phyloP scores from a whole-genome alignment of 2,797 vertebrate genomes.

The Falco columbarius region DNA sequence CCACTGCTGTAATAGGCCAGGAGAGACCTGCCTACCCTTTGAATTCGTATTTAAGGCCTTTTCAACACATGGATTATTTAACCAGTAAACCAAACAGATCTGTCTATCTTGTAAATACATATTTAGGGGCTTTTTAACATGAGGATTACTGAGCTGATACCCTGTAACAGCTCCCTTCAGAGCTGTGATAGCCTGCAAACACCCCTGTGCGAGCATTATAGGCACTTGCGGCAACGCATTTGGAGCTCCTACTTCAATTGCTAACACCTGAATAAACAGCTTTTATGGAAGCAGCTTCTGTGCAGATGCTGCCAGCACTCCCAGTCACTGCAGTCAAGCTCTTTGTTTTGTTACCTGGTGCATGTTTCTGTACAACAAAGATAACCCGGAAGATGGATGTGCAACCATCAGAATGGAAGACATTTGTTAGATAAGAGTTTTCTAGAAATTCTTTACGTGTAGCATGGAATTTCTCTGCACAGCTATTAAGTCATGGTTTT shows the following conservation, averaged over 20 bases:
- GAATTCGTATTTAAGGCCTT: constrained; percentile 7
- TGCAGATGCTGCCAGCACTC: background rate
- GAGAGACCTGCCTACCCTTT: background rate
- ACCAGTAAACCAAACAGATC: constrained; percentile 41
- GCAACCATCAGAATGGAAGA: background rate
- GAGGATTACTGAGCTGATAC: constrained; percentile 50
- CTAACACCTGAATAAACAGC: constrained; percentile 48
- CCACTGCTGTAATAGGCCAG: background rate
- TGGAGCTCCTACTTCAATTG: constrained; percentile 1
- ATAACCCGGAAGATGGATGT: background rate
- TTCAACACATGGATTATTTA: constrained; percentile 32
- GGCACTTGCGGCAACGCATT: background rate
- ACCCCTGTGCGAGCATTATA: background rate
- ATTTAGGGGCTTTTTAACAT: constrained; percentile 40
- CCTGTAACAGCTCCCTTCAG: constrained; percentile 54
- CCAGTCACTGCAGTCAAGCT: background rate
- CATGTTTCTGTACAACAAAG: background rate
- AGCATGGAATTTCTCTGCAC: background rate
- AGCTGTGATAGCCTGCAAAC: constrained; percentile 32
- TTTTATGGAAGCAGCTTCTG: constrained; percentile 17
- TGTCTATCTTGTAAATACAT: constrained; percentile 55
- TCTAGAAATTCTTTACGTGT: background rate
- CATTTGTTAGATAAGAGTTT: background rate
- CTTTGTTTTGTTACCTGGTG: background rate
- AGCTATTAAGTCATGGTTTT: background rate